Conservation (phyloP, 1,140 invertebrate species). For the Amyelois transitella region DNA sequence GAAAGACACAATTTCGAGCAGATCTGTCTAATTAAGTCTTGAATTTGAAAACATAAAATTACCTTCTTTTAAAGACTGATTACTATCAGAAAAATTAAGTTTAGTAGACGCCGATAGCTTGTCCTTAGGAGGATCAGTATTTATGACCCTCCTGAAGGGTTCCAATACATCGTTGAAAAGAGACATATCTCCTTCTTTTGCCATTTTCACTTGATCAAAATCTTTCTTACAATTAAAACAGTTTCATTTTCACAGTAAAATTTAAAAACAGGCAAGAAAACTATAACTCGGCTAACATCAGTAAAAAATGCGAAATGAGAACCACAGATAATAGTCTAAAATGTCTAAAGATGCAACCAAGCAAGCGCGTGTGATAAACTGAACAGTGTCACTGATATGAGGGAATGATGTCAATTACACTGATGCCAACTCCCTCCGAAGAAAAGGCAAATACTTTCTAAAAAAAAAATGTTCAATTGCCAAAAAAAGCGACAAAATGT, state of each 20-base stretch:
- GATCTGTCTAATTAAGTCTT: neutral
- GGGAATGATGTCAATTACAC: too few species aligned
- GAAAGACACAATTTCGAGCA: neutral
- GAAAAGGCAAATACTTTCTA: too few species aligned
- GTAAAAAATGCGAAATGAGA: too few species aligned
- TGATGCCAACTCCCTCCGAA: too few species aligned
- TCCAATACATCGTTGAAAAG: slow-evolving; percentile 64
- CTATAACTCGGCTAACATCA: too few species aligned
- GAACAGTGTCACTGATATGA: too few species aligned
- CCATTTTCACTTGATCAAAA: slow-evolving; percentile 36
- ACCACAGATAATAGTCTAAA: too few species aligned
- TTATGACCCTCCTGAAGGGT: slow-evolving; percentile 66
- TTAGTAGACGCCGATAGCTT: slow-evolving; percentile 57
- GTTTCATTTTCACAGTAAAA: neutral
- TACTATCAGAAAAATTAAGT: slow-evolving; percentile 66
- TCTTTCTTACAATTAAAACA: neutral
- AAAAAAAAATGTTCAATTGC: too few species aligned
- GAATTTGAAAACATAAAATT: slow-evolving; percentile 7
- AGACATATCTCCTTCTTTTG: slow-evolving; percentile 67
- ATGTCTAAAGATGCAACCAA: too few species aligned
- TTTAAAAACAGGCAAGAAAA: neutral
- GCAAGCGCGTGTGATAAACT: too few species aligned
- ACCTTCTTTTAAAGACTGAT: slow-evolving; percentile 65
- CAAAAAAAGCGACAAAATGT: too few species aligned
- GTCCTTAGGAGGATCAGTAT: slow-evolving; percentile 60